Evolutionary conservation across 64 coral and sea anemone species (phyloP).

Genomic region (Pocillopora verrucosa): DNA sequence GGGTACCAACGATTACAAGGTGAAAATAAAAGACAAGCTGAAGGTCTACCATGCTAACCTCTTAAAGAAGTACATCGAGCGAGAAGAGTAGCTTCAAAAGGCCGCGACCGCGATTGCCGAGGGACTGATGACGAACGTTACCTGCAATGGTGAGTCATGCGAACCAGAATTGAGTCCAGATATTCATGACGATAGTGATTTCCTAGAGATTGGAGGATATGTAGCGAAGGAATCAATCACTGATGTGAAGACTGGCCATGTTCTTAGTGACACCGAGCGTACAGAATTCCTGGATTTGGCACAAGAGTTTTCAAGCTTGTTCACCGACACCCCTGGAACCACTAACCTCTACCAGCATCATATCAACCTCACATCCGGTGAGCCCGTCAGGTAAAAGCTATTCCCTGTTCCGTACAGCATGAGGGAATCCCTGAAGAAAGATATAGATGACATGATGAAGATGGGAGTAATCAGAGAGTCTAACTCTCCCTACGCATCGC

Average conservation of each 20-base stretch:
- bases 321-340: constrained; percentile 28
- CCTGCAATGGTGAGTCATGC: not conserved
- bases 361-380: constrained; percentile 34
- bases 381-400: constrained; percentile 37
- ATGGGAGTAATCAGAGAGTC: constrained; percentile 58
- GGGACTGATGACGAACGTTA: not conserved
- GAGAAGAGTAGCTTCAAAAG: not conserved
- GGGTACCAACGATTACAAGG: too few relatives aligned
- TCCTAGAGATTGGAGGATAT: constrained; percentile 21
- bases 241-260: not conserved
- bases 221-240: not conserved
- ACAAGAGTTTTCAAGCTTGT: constrained; percentile 1
- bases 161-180: not conserved
- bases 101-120: not conserved
- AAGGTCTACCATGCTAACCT: constrained; percentile 60
- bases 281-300: constrained; percentile 6
- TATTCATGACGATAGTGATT: not conserved
- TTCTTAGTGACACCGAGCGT: constrained; percentile 1
- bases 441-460: constrained; percentile 40
- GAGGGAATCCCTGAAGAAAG: constrained; percentile 43
- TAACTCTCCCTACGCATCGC: constrained; percentile 23
- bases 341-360: constrained; percentile 29
- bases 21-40: not conserved
- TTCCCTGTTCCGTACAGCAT: constrained; percentile 53
- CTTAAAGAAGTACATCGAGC: constrained; percentile 41